phyloP scores from a whole-genome alignment of 2,888 invertebrate species.

The Aplocera efformata region DNA sequence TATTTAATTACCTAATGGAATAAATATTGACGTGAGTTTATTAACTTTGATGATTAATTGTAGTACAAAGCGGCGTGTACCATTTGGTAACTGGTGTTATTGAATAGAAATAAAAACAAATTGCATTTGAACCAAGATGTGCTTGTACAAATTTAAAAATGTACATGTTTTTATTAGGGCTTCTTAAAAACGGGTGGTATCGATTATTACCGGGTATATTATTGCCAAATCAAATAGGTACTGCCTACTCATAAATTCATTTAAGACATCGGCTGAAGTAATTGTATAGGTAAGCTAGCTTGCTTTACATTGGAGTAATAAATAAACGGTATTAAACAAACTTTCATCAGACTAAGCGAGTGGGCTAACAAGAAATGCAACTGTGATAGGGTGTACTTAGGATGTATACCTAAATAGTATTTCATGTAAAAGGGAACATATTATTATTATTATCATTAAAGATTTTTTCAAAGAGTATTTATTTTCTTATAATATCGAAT shows the following conservation, averaged over 20 bases:
- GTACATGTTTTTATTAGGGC: too few relatives aligned
- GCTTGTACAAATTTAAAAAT: too few relatives aligned
- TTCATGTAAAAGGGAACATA: too few relatives aligned
- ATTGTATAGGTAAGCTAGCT: slow-evolving; percentile 15
- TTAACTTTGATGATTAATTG: background rate
- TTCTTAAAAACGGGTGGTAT: too few relatives aligned
- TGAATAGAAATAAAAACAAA: too few relatives aligned
- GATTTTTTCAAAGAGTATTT: too few relatives aligned
- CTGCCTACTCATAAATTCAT: slow-evolving; percentile 3
- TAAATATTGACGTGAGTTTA: slow-evolving; percentile 9
- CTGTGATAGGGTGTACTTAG: slow-evolving; percentile 6
- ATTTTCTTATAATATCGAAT: too few relatives aligned
- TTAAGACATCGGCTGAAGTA: slow-evolving; percentile 14
- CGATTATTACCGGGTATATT: too few relatives aligned
- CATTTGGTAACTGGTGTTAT: too few relatives aligned
- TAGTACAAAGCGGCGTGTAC: too few relatives aligned
- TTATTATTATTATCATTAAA: too few relatives aligned
- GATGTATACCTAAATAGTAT: background rate
- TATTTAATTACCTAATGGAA: slow-evolving; percentile 5
- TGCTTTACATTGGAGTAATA: slow-evolving; percentile 27
- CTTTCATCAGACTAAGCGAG: slow-evolving; percentile 28
- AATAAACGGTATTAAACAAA: slow-evolving; percentile 25
- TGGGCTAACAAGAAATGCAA: slow-evolving; percentile 22
- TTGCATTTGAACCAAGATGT: too few relatives aligned
- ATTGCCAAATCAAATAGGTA: background rate